A percentile compares a stretch with the other conserved stretches of the same genome.
Evolutionary conservation across 2,888 invertebrate species (phyloP).

Genomic region (Parnassius orleans): DNA sequence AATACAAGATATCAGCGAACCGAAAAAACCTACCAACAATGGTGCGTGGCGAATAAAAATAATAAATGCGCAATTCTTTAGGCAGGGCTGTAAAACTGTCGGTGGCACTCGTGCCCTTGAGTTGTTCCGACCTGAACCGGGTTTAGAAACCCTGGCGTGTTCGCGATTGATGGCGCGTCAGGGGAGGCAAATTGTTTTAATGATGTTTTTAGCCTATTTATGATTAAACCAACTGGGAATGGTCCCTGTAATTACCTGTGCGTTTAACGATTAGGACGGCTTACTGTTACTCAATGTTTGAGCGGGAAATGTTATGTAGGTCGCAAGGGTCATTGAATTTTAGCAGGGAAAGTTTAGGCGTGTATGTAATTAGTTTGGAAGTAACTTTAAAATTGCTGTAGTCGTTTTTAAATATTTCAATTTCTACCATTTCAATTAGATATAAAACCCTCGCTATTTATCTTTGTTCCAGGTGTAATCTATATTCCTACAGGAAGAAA

Average conservation of each 20-base stretch:
- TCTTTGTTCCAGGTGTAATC: no score
- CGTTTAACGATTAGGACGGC: constrained; percentile 11
- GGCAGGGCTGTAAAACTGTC: constrained; percentile 74
- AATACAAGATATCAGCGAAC: constrained; percentile 59
- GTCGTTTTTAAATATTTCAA: constrained; percentile 1
- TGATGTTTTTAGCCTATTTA: constrained; percentile 33
- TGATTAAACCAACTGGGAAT: constrained; percentile 29
- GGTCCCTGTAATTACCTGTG: constrained; percentile 26
- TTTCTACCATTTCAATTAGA: not conserved
- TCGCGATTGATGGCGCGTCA: constrained; percentile 47
- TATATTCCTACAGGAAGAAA: no score
- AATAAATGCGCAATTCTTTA: constrained; percentile 78
- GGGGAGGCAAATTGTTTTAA: constrained; percentile 39
- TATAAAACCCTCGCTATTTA: no score
- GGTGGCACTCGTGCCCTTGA: constrained; percentile 64
- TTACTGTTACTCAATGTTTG: not conserved
- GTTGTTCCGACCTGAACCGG: constrained; percentile 40
- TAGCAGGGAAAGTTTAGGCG: constrained; percentile 1
- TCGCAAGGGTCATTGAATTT: constrained; percentile 18
- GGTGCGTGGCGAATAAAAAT: constrained; percentile 70
- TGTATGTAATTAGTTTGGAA: constrained; percentile 4
- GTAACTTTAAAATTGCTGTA: constrained; percentile 1
- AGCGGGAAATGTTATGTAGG: constrained; percentile 6
- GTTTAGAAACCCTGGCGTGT: constrained; percentile 45
- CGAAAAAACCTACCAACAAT: constrained; percentile 59